Conservation (phyloP, 2,797 vertebrate genomes). For the Tarsius wallacei region DNA sequence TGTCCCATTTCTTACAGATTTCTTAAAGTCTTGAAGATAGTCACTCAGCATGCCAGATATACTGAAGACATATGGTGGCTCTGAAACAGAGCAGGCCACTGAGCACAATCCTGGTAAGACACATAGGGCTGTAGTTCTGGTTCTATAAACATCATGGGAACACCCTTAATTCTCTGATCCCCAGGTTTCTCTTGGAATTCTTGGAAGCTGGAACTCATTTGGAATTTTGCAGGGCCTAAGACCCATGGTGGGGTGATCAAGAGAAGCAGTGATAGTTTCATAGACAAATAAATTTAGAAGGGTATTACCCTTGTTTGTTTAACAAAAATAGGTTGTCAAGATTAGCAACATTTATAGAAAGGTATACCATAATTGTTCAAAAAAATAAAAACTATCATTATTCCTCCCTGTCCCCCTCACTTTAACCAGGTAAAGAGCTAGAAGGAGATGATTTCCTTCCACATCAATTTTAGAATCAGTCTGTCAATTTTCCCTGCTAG, state of each 20-base stretch:
- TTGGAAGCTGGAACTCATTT: background rate
- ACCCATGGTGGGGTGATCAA: accelerated
- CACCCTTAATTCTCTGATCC: background rate
- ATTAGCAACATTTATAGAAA: background rate
- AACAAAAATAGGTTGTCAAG: background rate
- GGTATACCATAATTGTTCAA: background rate
- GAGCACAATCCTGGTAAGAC: background rate
- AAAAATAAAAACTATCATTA: background rate
- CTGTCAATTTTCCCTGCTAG: background rate
- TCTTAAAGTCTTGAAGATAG: background rate
- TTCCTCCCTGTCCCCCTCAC: background rate
- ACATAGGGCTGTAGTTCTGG: background rate
- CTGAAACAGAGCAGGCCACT: background rate
- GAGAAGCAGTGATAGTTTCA: background rate
- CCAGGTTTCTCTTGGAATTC: background rate
- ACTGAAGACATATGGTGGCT: background rate
- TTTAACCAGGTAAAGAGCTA: background rate
- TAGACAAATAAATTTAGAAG: background rate
- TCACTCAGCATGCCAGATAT: background rate
- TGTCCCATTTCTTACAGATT: background rate
- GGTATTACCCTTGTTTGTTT: background rate
- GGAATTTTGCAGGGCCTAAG: background rate
- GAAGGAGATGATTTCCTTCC: background rate
- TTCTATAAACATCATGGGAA: too few species aligned
- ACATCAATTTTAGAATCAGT: background rate